These are phyloP conservation scores for Agrilus planipennis DNA, from an alignment of 1,140 invertebrate species.

Conservation along the genomic window DNA sequence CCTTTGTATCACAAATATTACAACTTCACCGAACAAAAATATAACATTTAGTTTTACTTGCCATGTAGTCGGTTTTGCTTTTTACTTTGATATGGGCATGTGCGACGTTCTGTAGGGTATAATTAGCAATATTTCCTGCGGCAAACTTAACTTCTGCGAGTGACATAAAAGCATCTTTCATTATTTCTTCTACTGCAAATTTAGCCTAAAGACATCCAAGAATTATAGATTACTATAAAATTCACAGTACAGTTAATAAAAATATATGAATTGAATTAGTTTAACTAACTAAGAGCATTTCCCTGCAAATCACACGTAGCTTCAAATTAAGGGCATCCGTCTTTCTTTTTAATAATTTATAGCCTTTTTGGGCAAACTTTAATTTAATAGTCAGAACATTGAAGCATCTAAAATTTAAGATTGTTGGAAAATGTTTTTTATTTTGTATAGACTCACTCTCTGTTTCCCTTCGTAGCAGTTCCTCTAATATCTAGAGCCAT, in stretches of 20 bases:
- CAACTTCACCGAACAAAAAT: too few relatives aligned
- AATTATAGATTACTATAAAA: too few relatives aligned
- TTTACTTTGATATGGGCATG: conserved; percentile 98
- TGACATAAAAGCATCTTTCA: conserved; percentile 99
- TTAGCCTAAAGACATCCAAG: conserved; percentile 86
- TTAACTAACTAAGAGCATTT: conserved; percentile 88
- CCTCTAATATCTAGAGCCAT: too few relatives aligned
- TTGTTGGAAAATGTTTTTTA: too few relatives aligned
- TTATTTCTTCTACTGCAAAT: conserved; percentile 97
- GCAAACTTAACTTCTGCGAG: conserved; percentile 98
- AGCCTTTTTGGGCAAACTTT: conserved; percentile 96
- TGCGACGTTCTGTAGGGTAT: conserved; percentile 97
- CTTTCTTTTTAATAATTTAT: conserved; percentile 98
- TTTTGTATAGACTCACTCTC: too few relatives aligned
- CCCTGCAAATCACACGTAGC: conserved; percentile 91
- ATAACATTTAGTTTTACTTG: too few relatives aligned
- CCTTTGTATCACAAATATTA: too few relatives aligned
- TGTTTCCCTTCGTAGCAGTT: too few relatives aligned
- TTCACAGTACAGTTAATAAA: too few relatives aligned
- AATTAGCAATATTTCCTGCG: conserved; percentile 96
- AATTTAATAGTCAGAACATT: too few relatives aligned
- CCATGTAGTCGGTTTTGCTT: conserved; percentile 98
- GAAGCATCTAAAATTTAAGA: too few relatives aligned
- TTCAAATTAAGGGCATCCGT: conserved; percentile 98
- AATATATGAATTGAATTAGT: too few relatives aligned